phyloP scores from a whole-genome alignment of 2,113 vertebrate species.

The Xiphophorus hellerii region DNA sequence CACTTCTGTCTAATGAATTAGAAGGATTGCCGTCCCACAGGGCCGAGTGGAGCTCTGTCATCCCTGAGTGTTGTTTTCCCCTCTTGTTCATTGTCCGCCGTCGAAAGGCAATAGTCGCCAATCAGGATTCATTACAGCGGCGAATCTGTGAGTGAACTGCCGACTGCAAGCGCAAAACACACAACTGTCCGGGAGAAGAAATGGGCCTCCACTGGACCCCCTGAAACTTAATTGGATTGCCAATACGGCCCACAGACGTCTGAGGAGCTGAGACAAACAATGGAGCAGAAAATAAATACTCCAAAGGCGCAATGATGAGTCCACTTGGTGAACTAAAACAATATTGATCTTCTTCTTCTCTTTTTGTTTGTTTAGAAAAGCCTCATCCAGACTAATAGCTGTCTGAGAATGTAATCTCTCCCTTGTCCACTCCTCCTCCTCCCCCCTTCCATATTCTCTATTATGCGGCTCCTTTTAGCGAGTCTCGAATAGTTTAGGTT shows the following conservation, averaged over 20 bases:
- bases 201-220: conserved; percentile 59
- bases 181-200: conserved; percentile 61
- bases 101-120: conserved; percentile 59
- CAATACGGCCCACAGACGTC: conserved; percentile 71
- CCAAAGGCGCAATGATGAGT: conserved; percentile 72
- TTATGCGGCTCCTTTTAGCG: conserved; percentile 75
- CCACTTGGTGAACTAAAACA: conserved; percentile 78
- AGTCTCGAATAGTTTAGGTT: conserved; percentile 78
- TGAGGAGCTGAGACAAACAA: conserved; percentile 73
- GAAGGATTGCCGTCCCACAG: conserved; percentile 54
- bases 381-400: conserved; percentile 83
- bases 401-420: conserved; percentile 82
- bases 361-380: conserved; percentile 83
- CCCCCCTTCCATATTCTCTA: conserved; percentile 67
- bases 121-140: conserved; percentile 74
- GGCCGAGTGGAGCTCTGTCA: conserved; percentile 58
- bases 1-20: conserved; percentile 73
- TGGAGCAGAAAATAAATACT: conserved; percentile 76
- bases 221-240: conserved; percentile 77
- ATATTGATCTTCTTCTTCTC: conserved; percentile 80
- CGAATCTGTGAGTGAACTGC: conserved; percentile 61
- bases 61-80: conserved; percentile 59
- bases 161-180: conserved; percentile 47
- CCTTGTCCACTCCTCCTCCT: conserved; percentile 74
- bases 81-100: conserved; percentile 57